Percentiles rank a stretch among this genome's conserved stretches.
Conservation (phyloP, 2,888 invertebrate genomes). For the Caenorhabditis auriculariae region DNA sequence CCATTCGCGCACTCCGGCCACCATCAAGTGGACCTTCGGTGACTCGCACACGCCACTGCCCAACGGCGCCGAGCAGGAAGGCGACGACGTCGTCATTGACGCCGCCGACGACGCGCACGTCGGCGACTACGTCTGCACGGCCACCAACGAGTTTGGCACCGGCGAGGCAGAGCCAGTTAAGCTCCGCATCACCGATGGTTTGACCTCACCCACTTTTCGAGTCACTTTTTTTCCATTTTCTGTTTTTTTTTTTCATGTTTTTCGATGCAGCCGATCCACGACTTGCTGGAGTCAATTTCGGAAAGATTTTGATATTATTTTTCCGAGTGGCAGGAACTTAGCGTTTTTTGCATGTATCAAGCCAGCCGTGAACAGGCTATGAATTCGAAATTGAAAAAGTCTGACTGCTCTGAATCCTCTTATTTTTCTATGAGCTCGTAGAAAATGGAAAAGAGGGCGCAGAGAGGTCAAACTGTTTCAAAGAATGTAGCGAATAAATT, state of each 20-base stretch:
- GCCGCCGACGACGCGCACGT: constrained; percentile 43
- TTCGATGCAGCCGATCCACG: too few species aligned
- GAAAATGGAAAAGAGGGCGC: too few species aligned
- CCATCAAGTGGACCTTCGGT: constrained; percentile 50
- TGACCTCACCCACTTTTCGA: constrained; percentile 10
- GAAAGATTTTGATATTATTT: too few species aligned
- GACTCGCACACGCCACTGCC: constrained; percentile 45
- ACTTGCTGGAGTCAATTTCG: too few species aligned
- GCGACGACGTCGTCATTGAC: constrained; percentile 53
- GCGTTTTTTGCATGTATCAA: too few species aligned
- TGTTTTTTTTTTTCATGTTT: background rate
- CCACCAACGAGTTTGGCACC: constrained; percentile 55
- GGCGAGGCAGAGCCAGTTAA: constrained; percentile 53
- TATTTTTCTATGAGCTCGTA: too few species aligned
- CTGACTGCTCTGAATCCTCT: too few species aligned
- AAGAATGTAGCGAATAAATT: too few species aligned
- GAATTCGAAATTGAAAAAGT: too few species aligned
- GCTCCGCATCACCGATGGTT: constrained; percentile 55
- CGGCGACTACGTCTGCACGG: constrained; percentile 58
- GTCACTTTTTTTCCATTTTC: background rate
- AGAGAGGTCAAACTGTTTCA: too few species aligned
- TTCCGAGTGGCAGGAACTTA: too few species aligned
- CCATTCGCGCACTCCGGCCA: constrained; percentile 51
- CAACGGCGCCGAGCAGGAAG: constrained; percentile 48
- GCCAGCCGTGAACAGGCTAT: too few species aligned